Conservation (phyloP, 2,113 vertebrate genomes). For the Anarhynchus alexandrinus region DNA sequence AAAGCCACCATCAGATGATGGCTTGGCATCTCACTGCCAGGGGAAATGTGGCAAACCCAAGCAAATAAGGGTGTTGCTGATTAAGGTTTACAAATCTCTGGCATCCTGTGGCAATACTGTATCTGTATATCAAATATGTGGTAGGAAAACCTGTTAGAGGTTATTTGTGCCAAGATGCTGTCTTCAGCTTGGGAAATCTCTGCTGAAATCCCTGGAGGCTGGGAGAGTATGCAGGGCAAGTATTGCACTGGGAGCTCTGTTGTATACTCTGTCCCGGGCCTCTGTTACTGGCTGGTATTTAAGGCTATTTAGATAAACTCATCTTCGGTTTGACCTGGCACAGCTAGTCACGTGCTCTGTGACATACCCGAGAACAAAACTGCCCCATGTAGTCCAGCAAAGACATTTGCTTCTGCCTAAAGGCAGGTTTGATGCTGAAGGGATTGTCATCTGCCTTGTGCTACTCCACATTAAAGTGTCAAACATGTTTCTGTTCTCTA, state of each 20-base stretch:
- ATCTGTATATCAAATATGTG: fast-evolving
- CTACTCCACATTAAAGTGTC: fast-evolving
- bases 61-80: not conserved
- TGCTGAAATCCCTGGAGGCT: not conserved
- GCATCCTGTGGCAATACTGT: not conserved
- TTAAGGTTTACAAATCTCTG: not conserved
- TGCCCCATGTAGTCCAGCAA: not conserved
- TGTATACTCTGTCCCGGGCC: not conserved
- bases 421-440: not conserved
- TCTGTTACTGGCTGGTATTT: not conserved
- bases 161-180: not conserved
- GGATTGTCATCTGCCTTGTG: not conserved
- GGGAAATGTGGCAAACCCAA: not conserved
- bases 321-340: not conserved
- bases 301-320: not conserved
- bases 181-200: not conserved
- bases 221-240: not conserved
- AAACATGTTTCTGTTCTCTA: not conserved
- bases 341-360: not conserved
- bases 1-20: not conserved
- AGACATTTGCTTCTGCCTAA: not conserved
- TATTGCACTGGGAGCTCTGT: not conserved
- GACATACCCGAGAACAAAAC: not conserved
- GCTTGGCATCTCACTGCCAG: not conserved
- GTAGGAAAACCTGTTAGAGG: not conserved